Base-by-base conservation (phyloP, 2,113 vertebrate species). In the Gobiocypris rarus region DNA sequence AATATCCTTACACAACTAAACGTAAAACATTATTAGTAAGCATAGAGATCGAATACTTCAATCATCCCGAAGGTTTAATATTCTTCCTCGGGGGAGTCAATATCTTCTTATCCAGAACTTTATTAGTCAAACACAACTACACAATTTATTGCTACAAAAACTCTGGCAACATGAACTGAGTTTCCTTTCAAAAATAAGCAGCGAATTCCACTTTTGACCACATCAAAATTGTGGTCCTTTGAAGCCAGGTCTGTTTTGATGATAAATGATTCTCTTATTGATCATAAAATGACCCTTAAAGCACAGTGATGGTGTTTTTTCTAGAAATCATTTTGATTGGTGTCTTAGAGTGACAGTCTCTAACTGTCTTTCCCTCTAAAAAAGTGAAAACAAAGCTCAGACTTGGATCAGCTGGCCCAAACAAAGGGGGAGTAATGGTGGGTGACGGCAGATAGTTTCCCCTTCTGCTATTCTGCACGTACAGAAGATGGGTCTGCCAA, bases 381-480 rank as follows among this genome's bases (percentile, higher is more conserved):
- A 76, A 85, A 56, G 61, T 87, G 83, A 24, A 92, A 87, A 93
- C 93, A 94, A 75, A 22, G 50, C 22, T 54, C 14, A 0, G 71
- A 24, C 19, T 58, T 41, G 28, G 5, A 56, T 76, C 5, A 38
- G 31, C 31, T 56, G 52, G 50, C 31, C 17, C 52, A 71, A 71
- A 71, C 69, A 71, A 71, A 76, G 52, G 2, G 19, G 31, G 31
- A 76, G 75, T 76, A 17, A 14, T 34, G 19, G 31, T 13, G 52
- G 75, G 31, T 76, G 28, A 56, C 2, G 28, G 38, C 69, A n/a
- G 19, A 43, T 45, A 71, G 22, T 45, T 71, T 71, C 69, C 69
- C 22, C 69, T 91, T 93, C 91, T 92, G 90, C 86, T 90, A 89
- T 88, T 83, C 88, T 83, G 91, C 92, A 94, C 89, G 88, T 92